Base-by-base conservation (phyloP, 1,140 invertebrate genomes). In the Hycleus phaleratus region DNA sequence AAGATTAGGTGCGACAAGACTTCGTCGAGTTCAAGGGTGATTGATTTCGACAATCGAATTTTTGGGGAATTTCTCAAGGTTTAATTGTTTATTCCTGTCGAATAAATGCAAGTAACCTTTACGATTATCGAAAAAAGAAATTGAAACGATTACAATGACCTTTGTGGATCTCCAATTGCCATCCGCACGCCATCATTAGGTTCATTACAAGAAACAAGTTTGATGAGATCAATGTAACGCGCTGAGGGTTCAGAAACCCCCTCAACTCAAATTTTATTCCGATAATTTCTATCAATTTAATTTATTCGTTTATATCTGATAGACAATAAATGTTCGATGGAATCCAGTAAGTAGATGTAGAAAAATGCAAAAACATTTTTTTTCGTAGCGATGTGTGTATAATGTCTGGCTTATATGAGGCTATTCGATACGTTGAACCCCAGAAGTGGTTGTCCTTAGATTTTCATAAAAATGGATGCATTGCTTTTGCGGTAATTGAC, bases 391-490 rank as follows among this genome's bases (percentile, higher is more conserved):
- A 32, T 32, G 4, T 32, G 32, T 32, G 7, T 42, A 42, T 10
- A 42, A 55, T 38, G 52, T 55, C 52, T 55, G 52, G 52, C 9
- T 42, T n/a, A 42, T n/a, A 46, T 32, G 32, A 32, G 32, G 32
- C 47, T 42, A 53, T 49, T 46, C 26, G 48, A 61, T 49, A 51
- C 60, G 39, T 58, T 58, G 49, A 61, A 58, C 60, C 51, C 46
- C 58, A 58, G 54, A 52, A 57, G 48, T 53, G 51, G 59, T 58
- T 49, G 53, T 49, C 52, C 53, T 60, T 60, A 54, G 52, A 56
- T 58, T 59, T 62, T 62, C 61, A 56, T 59, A 59, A 63, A 63
- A 61, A 61, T 63, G 51, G 47, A 55, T 47, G 49, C 56, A 51
- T 49, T 54, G 60, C 50, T 48, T 55, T 54, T 47, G 49, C 48